A percentile compares a stretch with the other conserved stretches of the same genome.
Evolutionary conservation across 2,888 invertebrate genomes (phyloP).

Genomic region (Nephrotoma guestfalica): DNA sequence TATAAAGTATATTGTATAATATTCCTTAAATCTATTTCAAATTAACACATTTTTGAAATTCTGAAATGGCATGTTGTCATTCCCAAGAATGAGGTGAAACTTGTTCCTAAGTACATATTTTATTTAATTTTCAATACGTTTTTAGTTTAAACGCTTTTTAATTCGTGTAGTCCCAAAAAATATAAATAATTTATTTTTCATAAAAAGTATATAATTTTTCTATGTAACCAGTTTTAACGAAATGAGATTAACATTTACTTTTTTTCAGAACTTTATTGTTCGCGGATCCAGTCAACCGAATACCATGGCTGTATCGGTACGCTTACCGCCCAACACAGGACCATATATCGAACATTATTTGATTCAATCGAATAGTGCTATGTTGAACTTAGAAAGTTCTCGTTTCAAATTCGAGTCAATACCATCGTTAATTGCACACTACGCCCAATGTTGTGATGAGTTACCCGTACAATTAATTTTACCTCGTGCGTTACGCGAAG

Average conservation of each 20-base stretch:
- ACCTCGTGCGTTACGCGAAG: conserved; percentile 73
- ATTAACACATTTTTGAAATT: no score
- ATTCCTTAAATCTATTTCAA: no score
- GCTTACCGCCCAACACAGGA: conserved; percentile 71
- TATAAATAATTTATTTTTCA: no score
- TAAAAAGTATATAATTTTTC: no score
- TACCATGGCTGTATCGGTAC: conserved; percentile 90
- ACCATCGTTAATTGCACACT: conserved; percentile 84
- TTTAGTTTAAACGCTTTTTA: no score
- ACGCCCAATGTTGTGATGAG: conserved; percentile 88
- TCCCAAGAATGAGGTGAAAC: no score
- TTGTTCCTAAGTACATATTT: no score
- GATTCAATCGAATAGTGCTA: conserved; percentile 68
- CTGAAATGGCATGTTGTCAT: no score
- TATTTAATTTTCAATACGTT: no score
- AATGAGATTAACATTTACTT: conserved; percentile 5
- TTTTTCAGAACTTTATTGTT: conserved; percentile 78
- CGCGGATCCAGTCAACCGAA: conserved; percentile 85
- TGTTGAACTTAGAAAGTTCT: conserved; percentile 82
- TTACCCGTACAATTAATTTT: conserved; percentile 78
- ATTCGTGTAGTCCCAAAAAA: no score
- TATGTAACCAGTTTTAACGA: no score
- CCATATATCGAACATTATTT: conserved; percentile 94
- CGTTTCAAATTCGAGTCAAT: conserved; percentile 87
- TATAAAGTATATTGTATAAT: no score